phyloP scores from a whole-genome alignment of 2,113 vertebrate genomes.

The Nanorana parkeri region DNA sequence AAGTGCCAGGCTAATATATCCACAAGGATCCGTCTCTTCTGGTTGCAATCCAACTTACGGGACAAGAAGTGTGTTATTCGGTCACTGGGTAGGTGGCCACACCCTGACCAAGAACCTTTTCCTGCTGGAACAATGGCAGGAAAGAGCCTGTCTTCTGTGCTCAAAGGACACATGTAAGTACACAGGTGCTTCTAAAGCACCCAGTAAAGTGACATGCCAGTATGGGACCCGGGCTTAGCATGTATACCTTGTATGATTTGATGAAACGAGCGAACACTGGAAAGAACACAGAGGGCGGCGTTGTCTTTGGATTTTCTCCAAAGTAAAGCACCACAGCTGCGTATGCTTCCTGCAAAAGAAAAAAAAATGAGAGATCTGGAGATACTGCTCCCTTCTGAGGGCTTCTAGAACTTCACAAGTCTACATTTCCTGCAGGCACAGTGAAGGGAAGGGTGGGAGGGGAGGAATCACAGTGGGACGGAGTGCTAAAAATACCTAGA shows the following conservation, averaged over 20 bases:
- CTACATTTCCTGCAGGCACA: rapidly evolving
- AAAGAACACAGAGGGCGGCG: conserved; percentile 94
- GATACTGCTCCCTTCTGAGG: conserved; percentile 30
- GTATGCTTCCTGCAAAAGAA: conserved; percentile 86
- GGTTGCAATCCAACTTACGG: not conserved
- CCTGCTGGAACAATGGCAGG: conserved; percentile 68
- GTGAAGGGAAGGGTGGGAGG: not conserved
- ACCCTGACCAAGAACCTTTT: conserved; percentile 62
- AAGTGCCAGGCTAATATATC: not conserved
- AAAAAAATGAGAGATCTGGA: conserved; percentile 22
- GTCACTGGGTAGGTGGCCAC: conserved; percentile 61
- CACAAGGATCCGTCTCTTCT: not conserved
- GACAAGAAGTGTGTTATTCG: not conserved
- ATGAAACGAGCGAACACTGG: conserved; percentile 95
- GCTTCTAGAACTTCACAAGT: conserved; percentile 33
- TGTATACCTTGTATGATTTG: conserved; percentile 91
- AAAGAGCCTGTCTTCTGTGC: conserved; percentile 63
- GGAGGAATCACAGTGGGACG: rapidly evolving
- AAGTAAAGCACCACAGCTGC: conserved; percentile 93
- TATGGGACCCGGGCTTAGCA: not conserved
- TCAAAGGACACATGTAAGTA: conserved; percentile 55
- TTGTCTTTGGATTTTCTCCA: conserved; percentile 93
- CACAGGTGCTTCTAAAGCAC: conserved; percentile 9
- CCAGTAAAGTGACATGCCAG: not conserved
- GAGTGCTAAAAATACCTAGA: conserved; percentile 20